Base-by-base conservation (phyloP, 2,888 invertebrate genomes). In the Cheilosia impressa region DNA sequence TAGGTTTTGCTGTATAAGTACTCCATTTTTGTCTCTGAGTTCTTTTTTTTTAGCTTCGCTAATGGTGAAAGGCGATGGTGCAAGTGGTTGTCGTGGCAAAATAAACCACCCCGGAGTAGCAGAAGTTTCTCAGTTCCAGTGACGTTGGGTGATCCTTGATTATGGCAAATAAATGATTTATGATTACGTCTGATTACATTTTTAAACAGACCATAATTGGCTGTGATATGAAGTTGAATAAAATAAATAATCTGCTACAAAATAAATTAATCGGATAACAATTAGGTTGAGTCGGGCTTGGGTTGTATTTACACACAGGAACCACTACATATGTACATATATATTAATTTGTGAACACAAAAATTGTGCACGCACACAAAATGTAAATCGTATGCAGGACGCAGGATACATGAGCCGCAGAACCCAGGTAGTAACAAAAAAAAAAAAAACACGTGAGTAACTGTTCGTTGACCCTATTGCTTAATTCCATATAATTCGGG, bases 111-210 rank as follows among this genome's bases (percentile, higher is more conserved):
- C 79, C 47, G n/a, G 43, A 45, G 15, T 68, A 6, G 9, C 45
- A 43, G 47, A 63, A 31, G 83, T 75, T 75, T 79, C 55, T 69
- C 71, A 79, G 65, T 75, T 65, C 58, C 45, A 10, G 69, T 63
- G 79, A 71, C 71, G 75, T 58, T 72, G 31, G 69, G 63, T 75
- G 84, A 71, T 65, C 62, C 53, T 53, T 60, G 69, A 45, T 62
- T 69, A 79, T 68, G 55, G 53, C 69, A 22, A 34, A 43, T 65
- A 71, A 72, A 80, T 85, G 80, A 85, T 85, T 85, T 85, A 76
- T 80, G 72, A 66, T 72, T 53, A 71, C 41, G 52, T 34, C 43
- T 76, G 80, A 85, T 85, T 85, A 80, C 76, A 80, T 76, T 80
- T 58, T 62, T 72, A 66, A 80, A 57, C 66, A 62, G 9, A 50